Evolutionary conservation across 2,888 invertebrate species (phyloP).

Genomic region (Stictocephala bisonia): DNA sequence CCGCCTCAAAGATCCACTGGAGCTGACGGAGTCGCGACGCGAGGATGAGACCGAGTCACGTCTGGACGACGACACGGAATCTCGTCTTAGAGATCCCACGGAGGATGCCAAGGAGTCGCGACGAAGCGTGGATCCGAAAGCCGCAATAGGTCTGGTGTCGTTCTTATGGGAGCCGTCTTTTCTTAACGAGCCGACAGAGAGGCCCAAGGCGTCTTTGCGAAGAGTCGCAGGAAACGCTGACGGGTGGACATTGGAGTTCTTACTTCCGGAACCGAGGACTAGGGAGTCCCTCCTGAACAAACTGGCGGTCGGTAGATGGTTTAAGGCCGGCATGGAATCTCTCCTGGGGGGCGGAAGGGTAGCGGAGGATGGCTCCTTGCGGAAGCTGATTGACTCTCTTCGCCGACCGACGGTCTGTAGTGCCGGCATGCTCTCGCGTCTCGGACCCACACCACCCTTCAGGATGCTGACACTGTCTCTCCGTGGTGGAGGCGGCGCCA

Average conservation of each 20-base stretch:
- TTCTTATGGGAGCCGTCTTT: conserved; percentile 59
- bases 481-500: conserved; percentile 65
- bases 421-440: conserved; percentile 65
- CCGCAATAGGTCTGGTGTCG: conserved; percentile 74
- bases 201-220: conserved; percentile 70
- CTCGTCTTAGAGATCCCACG: conserved; percentile 65
- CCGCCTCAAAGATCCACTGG: conserved; percentile 60
- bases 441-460: conserved; percentile 62
- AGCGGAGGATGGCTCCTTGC: conserved; percentile 14
- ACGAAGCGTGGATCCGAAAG: conserved; percentile 76
- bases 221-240: conserved; percentile 77
- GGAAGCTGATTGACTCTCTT: conserved; percentile 36
- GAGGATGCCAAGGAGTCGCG: conserved; percentile 69
- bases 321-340: conserved; percentile 58
- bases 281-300: conserved; percentile 71
- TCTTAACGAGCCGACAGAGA: conserved; percentile 65
- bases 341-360: conserved; percentile 63
- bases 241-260: conserved; percentile 68
- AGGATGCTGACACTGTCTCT: conserved; percentile 67
- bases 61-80: conserved; percentile 50
- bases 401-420: conserved; percentile 27
- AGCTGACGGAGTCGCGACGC: conserved; percentile 60
- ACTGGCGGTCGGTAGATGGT: conserved; percentile 55
- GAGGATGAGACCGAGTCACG: conserved; percentile 69
- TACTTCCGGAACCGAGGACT: conserved; percentile 53